Evolutionary conservation across 2,797 vertebrate species (phyloP).

Genomic region (Sebastes matsubarae): DNA sequence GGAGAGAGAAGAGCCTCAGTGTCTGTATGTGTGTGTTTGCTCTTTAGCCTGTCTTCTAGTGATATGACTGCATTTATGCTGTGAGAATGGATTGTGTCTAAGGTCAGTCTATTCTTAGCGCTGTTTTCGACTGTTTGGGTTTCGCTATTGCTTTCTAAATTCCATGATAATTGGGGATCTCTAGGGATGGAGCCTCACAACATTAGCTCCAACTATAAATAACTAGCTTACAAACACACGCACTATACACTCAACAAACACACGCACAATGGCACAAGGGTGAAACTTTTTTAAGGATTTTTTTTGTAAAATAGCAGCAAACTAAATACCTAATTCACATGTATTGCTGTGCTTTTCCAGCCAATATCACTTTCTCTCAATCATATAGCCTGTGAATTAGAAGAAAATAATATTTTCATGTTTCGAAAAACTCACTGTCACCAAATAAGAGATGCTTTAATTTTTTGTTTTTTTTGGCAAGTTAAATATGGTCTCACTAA

Average conservation of each 20-base stretch:
- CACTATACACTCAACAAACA: not conserved
- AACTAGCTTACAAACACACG: constrained; percentile 54
- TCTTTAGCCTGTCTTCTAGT: constrained; percentile 53
- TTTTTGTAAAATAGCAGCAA: not conserved
- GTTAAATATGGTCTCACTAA: not conserved
- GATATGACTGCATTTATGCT: constrained; percentile 63
- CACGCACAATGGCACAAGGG: not conserved
- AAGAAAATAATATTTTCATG: not conserved
- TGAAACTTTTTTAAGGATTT: not conserved
- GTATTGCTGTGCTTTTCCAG: not conserved
- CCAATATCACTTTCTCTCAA: not conserved
- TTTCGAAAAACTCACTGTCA: not conserved
- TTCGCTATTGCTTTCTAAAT: constrained; percentile 83
- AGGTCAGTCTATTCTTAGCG: constrained; percentile 81
- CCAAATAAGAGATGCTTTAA: not conserved
- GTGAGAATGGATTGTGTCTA: constrained; percentile 69
- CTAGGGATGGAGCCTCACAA: constrained; percentile 74
- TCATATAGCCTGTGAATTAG: not conserved
- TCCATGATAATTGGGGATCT: constrained; percentile 83
- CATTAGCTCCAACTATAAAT: constrained; percentile 77
- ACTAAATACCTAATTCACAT: not conserved
- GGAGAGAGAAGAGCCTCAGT: constrained; percentile 51
- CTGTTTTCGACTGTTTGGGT: constrained; percentile 74
- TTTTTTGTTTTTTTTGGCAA: not conserved
- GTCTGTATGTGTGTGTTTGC: constrained; percentile 14